Evolutionary conservation across 1,140 invertebrate species (phyloP).

Genomic region (Coelopa frigida): DNA sequence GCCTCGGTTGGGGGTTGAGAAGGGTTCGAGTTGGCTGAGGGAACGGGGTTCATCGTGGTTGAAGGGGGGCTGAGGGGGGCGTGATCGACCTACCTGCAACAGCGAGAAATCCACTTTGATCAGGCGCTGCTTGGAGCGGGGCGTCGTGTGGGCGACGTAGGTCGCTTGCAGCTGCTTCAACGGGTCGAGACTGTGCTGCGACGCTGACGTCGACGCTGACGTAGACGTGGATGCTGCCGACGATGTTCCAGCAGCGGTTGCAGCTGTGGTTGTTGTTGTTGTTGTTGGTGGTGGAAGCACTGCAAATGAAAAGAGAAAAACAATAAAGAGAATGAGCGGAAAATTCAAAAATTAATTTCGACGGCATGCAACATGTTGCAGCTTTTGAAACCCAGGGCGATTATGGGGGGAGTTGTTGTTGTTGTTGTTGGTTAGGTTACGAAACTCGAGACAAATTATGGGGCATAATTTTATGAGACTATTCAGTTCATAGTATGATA

Average conservation of each 20-base stretch:
- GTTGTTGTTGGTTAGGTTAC: too few species aligned
- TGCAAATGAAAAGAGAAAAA: slow-evolving; percentile 17
- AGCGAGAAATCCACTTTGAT: slow-evolving; percentile 64
- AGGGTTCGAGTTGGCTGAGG: too few species aligned
- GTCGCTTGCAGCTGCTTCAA: slow-evolving; percentile 7
- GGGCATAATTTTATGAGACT: too few species aligned
- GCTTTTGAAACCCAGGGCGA: too few species aligned
- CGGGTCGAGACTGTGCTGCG: slow-evolving; percentile 3
- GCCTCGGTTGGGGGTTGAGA: too few species aligned
- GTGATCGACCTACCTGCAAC: slow-evolving; percentile 45
- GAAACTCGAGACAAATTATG: too few species aligned
- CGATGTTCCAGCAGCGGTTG: slow-evolving; percentile 24
- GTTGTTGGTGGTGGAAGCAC: slow-evolving; percentile 31
- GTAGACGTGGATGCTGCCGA: slow-evolving; percentile 3
- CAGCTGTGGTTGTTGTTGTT: slow-evolving; percentile 17
- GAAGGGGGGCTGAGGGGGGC: too few species aligned
- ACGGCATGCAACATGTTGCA: too few species aligned
- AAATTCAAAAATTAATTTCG: slow-evolving; percentile 4
- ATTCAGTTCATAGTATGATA: too few species aligned
- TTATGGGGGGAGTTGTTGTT: too few species aligned
- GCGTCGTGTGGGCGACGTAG: slow-evolving; percentile 10
- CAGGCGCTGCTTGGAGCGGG: slow-evolving; percentile 47
- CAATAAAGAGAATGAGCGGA: background rate
- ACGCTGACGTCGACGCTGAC: slow-evolving; percentile 12
- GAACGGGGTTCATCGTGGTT: too few species aligned